Evolutionary conservation across 2,113 vertebrate genomes (phyloP).

Genomic region (Albula goreensis): DNA sequence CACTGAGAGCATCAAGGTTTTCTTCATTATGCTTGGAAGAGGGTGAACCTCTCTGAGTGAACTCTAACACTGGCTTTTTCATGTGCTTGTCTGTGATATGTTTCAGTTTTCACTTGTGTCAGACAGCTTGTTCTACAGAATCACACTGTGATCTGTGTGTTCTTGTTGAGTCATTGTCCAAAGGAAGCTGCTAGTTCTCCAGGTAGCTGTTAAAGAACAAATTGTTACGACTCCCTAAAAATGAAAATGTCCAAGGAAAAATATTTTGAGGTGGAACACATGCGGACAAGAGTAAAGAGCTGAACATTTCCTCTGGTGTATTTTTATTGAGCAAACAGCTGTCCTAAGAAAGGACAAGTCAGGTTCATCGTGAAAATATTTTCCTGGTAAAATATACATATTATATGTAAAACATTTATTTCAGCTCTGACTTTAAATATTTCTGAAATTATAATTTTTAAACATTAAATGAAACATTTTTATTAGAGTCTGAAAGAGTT

Average conservation of each 20-base stretch:
- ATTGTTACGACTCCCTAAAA: neutral
- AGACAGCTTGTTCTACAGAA: neutral
- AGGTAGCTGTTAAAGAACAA: neutral
- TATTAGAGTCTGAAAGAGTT: constrained; percentile 7
- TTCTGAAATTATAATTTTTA: constrained; percentile 16
- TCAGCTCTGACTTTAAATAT: constrained; percentile 16
- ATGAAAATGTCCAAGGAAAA: neutral
- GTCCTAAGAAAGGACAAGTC: neutral
- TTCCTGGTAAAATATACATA: constrained; percentile 12
- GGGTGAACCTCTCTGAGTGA: too few relatives aligned
- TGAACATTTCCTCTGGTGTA: constrained; percentile 15
- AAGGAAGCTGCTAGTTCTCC: too few relatives aligned
- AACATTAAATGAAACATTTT: neutral
- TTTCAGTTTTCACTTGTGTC: too few relatives aligned
- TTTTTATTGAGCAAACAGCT: constrained; percentile 11
- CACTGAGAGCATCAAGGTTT: too few relatives aligned
- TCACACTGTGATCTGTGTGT: neutral
- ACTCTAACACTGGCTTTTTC: too few relatives aligned
- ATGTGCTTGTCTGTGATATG: too few relatives aligned
- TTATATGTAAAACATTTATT: constrained; percentile 15
- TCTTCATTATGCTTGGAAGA: too few relatives aligned
- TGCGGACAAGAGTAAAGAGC: neutral
- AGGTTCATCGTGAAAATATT: constrained; percentile 13
- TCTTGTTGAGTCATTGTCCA: too few relatives aligned
- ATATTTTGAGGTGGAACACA: neutral